phyloP scores from a whole-genome alignment of 2,797 vertebrate species.

The Cryptoblepharus egeriae region DNA sequence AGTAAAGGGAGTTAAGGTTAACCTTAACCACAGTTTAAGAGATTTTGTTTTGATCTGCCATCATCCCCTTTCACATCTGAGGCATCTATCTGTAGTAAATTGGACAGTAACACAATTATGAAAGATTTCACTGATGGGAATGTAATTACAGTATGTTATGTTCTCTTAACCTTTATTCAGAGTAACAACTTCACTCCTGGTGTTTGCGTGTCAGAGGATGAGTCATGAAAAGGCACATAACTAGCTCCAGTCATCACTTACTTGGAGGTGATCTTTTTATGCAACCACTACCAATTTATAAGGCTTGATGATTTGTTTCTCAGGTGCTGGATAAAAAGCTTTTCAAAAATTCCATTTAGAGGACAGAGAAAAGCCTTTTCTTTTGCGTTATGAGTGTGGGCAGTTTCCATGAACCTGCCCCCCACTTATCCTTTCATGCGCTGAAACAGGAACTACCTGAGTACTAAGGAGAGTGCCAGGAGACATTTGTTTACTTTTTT shows the following conservation, averaged over 20 bases:
- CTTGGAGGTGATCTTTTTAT: slow-evolving; percentile 52
- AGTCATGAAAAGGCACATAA: slow-evolving; percentile 59
- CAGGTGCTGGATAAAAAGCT: slow-evolving; percentile 54
- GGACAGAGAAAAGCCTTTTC: slow-evolving; percentile 46
- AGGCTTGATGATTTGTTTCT: slow-evolving; percentile 42
- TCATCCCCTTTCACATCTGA: not conserved
- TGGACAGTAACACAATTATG: not conserved
- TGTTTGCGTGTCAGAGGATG: slow-evolving; percentile 39
- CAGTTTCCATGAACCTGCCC: slow-evolving; percentile 51
- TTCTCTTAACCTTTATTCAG: slow-evolving; percentile 34
- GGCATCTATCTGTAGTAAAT: not conserved
- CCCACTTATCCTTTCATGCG: slow-evolving; percentile 32
- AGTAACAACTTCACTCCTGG: slow-evolving; percentile 44
- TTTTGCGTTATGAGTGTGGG: slow-evolving; percentile 32
- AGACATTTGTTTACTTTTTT: not conserved
- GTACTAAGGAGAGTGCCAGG: slow-evolving; percentile 46
- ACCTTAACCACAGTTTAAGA: no score
- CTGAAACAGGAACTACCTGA: slow-evolving; percentile 32
- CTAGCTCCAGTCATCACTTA: slow-evolving; percentile 16
- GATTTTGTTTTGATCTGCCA: no score
- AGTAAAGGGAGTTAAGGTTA: no score
- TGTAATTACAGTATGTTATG: slow-evolving; percentile 51
- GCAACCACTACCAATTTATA: slow-evolving; percentile 55
- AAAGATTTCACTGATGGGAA: slow-evolving; percentile 22
- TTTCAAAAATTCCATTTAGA: slow-evolving; percentile 34